These are phyloP conservation scores for Scolopax rusticola DNA, from an alignment of 2,797 vertebrate species.

Conservation along the genomic window DNA sequence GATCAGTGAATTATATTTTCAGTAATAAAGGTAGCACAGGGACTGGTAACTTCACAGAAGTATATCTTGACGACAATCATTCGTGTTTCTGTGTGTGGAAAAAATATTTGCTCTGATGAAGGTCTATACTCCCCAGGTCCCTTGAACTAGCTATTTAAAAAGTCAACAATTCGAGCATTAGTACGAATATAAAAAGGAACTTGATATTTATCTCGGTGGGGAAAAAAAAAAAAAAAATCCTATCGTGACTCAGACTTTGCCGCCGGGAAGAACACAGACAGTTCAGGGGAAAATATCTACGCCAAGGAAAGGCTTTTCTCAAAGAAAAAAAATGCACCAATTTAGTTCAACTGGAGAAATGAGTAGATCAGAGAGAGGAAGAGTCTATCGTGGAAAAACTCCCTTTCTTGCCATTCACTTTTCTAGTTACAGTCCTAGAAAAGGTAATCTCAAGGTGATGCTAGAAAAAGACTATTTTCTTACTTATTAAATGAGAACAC, in stretches of 20 bases:
- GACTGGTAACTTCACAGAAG: neutral
- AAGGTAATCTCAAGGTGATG: neutral
- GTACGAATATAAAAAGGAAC: neutral
- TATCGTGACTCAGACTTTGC: neutral
- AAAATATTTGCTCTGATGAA: neutral
- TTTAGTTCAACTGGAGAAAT: neutral
- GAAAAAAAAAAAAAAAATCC: neutral
- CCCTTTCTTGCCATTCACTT: neutral
- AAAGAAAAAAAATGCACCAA: neutral
- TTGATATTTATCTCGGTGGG: neutral
- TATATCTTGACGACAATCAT: fast-evolving
- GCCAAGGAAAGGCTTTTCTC: neutral
- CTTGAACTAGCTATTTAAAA: neutral
- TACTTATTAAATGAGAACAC: neutral
- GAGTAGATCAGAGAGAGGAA: neutral
- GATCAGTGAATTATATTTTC: neutral
- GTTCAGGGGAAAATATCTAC: neutral
- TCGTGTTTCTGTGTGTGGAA: fast-evolving
- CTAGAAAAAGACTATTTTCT: neutral
- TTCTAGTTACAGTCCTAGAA: neutral
- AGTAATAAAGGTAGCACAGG: neutral
- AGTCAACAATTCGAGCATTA: neutral
- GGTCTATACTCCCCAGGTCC: neutral
- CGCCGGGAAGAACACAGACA: neutral
- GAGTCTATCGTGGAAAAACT: neutral